These are phyloP conservation scores for Acutogordius australiensis DNA, from an alignment of 2,888 invertebrate genomes.

Conservation along the genomic window DNA sequence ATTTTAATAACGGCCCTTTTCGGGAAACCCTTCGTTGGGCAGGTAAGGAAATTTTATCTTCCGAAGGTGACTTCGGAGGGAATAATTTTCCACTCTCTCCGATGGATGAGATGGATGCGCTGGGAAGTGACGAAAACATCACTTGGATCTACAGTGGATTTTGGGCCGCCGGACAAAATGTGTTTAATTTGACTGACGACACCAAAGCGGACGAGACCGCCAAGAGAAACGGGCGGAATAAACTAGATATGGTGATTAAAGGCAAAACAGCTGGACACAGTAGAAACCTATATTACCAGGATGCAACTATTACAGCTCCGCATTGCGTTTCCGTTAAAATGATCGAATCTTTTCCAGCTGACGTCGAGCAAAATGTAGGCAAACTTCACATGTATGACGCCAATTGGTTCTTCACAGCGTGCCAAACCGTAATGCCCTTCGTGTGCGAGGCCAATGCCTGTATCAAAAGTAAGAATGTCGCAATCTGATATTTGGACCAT, in stretches of 20 bases:
- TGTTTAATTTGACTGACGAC: not conserved
- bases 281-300: not conserved
- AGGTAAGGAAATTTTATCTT: not conserved
- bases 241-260: too few relatives aligned
- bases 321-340: not conserved
- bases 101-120: not conserved
- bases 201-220: not conserved
- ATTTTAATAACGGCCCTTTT: too few relatives aligned
- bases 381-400: not conserved
- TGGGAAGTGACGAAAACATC: not conserved
- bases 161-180: not conserved
- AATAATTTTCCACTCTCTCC: not conserved
- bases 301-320: too few relatives aligned
- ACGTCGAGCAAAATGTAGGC: not conserved
- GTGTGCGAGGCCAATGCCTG: conserved; percentile 4
- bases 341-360: not conserved
- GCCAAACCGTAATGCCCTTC: not conserved
- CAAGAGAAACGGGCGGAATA: not conserved
- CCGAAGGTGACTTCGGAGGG: not conserved
- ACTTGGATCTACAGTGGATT: conserved; percentile 5
- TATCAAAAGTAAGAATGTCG: not conserved
- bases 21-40: not conserved
- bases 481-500: too few relatives aligned
- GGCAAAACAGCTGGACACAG: not conserved
- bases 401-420: not conserved